Conservation (phyloP, 1,140 invertebrate genomes). For the Hyphantria cunea region DNA sequence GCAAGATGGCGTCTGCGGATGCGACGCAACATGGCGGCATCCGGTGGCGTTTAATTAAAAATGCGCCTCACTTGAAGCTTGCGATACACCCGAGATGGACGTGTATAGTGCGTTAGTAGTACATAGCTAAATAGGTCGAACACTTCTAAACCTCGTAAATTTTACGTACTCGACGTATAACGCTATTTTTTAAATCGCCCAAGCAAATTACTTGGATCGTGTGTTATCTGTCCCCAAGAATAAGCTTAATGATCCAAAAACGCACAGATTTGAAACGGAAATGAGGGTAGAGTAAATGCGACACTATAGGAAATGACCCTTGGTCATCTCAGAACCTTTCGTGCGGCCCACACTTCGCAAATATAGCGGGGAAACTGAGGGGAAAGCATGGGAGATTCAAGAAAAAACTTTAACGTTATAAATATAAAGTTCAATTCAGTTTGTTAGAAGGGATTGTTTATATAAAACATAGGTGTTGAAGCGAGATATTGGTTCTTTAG, state of each 20-base stretch:
- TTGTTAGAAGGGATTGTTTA: slow-evolving; percentile 17
- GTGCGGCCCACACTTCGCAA: slow-evolving; percentile 28
- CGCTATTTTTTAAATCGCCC: no score
- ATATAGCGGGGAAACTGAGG: slow-evolving; percentile 34
- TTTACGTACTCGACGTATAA: background rate
- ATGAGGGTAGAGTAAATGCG: slow-evolving; percentile 45
- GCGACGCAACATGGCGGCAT: slow-evolving; percentile 71
- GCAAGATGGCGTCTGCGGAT: slow-evolving; percentile 76
- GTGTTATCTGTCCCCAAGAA: slow-evolving; percentile 3
- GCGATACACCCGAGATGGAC: slow-evolving; percentile 48
- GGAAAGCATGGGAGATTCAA: slow-evolving; percentile 2
- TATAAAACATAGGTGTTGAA: slow-evolving; percentile 27
- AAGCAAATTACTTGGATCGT: no score
- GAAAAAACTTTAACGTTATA: slow-evolving; percentile 1
- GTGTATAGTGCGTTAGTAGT: slow-evolving; percentile 37
- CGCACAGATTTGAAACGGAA: slow-evolving; percentile 35
- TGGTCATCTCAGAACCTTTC: slow-evolving; percentile 35
- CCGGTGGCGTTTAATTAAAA: slow-evolving; percentile 79
- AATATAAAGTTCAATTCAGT: slow-evolving; percentile 16
- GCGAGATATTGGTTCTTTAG: slow-evolving; percentile 30
- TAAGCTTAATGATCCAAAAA: slow-evolving; percentile 34
- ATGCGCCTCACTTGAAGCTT: slow-evolving; percentile 73
- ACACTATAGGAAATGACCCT: slow-evolving; percentile 35
- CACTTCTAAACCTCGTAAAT: slow-evolving; percentile 2
- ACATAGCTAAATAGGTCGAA: slow-evolving; percentile 19